Evolutionary conservation across 1,140 invertebrate genomes (phyloP).

Genomic region (Drosophila bipectinata): DNA sequence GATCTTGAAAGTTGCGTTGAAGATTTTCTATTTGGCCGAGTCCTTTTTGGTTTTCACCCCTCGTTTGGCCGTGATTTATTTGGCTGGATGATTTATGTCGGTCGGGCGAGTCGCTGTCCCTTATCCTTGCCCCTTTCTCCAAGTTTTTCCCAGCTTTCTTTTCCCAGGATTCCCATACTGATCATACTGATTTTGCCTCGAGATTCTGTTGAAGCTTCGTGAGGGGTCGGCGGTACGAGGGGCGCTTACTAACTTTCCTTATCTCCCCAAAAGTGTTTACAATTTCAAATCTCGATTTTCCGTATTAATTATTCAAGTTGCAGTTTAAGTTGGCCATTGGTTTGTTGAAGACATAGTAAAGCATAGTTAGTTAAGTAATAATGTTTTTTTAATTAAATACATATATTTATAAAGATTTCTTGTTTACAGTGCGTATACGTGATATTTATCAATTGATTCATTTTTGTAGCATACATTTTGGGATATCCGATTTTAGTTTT

Average conservation of each 20-base stretch:
- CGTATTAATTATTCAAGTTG: background rate
- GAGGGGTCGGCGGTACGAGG: conserved; percentile 34
- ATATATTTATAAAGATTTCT: too few relatives aligned
- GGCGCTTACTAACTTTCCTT: conserved; percentile 9
- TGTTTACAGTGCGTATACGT: too few relatives aligned
- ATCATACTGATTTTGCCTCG: too few relatives aligned
- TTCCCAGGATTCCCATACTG: too few relatives aligned
- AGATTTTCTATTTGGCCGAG: conserved; percentile 61
- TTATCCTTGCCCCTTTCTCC: background rate
- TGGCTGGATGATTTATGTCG: conserved; percentile 71
- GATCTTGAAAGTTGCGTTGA: conserved; percentile 61
- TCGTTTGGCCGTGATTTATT: conserved; percentile 68
- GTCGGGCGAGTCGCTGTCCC: conserved; percentile 27
- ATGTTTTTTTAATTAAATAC: too few relatives aligned
- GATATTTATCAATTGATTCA: too few relatives aligned
- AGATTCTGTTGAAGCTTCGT: too few relatives aligned
- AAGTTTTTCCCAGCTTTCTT: conserved; percentile 17
- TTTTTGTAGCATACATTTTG: too few relatives aligned
- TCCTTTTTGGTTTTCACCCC: background rate
- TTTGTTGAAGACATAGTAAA: too few relatives aligned
- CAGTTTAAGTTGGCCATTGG: background rate
- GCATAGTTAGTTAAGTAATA: too few relatives aligned
- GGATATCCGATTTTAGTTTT: too few relatives aligned
- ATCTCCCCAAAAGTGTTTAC: conserved; percentile 12
- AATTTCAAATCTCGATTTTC: background rate